Base-by-base conservation (phyloP, 2,888 invertebrate genomes). In the Amaurobius ferox region DNA sequence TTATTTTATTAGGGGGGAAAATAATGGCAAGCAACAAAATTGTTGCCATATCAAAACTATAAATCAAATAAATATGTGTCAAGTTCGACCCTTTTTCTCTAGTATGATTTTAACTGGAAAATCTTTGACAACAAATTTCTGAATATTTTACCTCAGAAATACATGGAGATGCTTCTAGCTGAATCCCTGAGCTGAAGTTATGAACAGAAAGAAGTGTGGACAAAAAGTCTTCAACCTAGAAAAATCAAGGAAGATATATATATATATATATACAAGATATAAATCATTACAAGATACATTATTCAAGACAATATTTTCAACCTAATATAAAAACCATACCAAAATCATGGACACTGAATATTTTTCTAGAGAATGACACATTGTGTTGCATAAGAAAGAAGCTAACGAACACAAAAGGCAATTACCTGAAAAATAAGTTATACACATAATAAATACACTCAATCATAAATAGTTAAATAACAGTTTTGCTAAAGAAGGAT, bases 101-200 rank as follows among this genome's bases (percentile, higher is more conserved):
- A n/a, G n/a, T n/a, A n/a, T n/a, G n/a, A n/a, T n/a, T n/a, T n/a
- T n/a, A n/a, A n/a, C n/a, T n/a, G n/a, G n/a, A n/a, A n/a, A n/a
- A n/a, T n/a, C n/a, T n/a, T n/a, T n/a, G n/a, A n/a, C n/a, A n/a
- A n/a, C n/a, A n/a, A n/a, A n/a, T n/a, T n/a, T n/a, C n/a, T n/a
- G n/a, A n/a, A n/a, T n/a, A n/a, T n/a, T n/a, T n/a, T n/a, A 85
- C 83, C 72, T 76, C 13, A n/a, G 66, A 30, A 32, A 71, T 66
- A 48, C 83, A 85, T 19, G 39, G 23, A 13, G 48, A 35, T 35
- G 19, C 40, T 39, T 77, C 40, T 30, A 85, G 26, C 35, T 55
- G 66, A 35, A 76, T 39, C 39, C 70, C 77, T 7, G 16, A 9
- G n/a, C n/a, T n/a, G 2, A 72, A 72, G 26, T 39, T 66, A 39